A percentile compares a stretch with the other conserved stretches of the same genome.
phyloP scores from a whole-genome alignment of 2,888 invertebrate genomes.

The Craniophora ligustri region DNA sequence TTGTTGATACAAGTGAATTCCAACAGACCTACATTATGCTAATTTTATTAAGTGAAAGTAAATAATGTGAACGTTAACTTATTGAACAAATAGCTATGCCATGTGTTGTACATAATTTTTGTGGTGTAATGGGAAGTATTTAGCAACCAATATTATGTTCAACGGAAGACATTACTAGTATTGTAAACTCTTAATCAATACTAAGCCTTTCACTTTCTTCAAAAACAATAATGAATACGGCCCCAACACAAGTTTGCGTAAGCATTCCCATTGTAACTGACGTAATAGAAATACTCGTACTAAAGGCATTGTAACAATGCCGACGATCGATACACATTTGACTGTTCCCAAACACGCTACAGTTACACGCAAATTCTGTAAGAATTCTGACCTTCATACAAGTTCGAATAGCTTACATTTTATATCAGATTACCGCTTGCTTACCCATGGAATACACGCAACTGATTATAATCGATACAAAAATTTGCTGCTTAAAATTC shows the following conservation, averaged over 20 bases:
- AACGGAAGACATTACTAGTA: neutral
- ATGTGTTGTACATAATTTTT: no score
- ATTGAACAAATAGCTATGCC: no score
- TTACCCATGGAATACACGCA: conserved; percentile 25
- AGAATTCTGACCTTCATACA: conserved; percentile 50
- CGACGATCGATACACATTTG: conserved; percentile 47
- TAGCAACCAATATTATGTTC: no score
- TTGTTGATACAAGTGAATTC: no score
- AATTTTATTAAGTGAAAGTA: no score
- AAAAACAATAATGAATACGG: conserved; percentile 5
- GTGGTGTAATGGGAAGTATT: no score
- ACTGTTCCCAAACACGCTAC: conserved; percentile 44
- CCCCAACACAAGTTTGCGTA: conserved; percentile 13
- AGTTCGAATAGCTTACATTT: conserved; percentile 44
- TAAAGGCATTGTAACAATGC: conserved; percentile 30
- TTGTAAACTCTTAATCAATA: neutral
- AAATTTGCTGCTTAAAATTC: conserved; percentile 19
- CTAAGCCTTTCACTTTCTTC: conserved; percentile 13
- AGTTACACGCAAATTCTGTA: conserved; percentile 49
- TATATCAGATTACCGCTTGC: conserved; percentile 23
- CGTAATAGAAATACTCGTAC: conserved; percentile 37
- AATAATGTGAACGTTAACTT: no score
- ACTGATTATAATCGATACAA: conserved; percentile 29
- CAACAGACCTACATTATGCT: no score
- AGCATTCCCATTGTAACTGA: conserved; percentile 17